Base-by-base conservation (phyloP, 2,888 invertebrate genomes). In the Petrolisthes cinctipes region DNA sequence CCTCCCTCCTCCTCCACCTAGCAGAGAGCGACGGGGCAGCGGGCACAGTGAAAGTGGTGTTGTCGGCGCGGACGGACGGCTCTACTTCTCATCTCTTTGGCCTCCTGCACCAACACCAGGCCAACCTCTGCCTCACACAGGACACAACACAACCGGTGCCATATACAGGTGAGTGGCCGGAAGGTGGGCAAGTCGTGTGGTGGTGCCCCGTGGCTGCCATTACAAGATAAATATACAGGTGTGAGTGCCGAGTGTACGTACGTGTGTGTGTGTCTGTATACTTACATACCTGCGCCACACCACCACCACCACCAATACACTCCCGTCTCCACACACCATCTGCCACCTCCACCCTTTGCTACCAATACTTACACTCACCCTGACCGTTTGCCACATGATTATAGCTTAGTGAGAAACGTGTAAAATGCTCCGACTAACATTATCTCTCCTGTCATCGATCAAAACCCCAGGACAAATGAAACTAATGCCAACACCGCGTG, bases 31-130 rank as follows among this genome's bases (percentile, higher is more conserved):
- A 23, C 61, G 37, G 80, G 57, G 80, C 37, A 11, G 17, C 80
- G 80, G 80, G 80, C 80, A 80, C 80, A 80, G 82, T 82, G 82
- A 68, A 68, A 68, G 82, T 82, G 66, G 82, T 82, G 56, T 37
- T 82, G 82, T 68, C 56, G 82, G 51, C 51, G 37, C 53, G 68
- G 82, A 68, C 51, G 68, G 82, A 68, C 66, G 68, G 37, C n/a
- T 37, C 82, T 68, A 17, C 54, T 54, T 79, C 61, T 20, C 23
- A 20, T 80, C 7, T 7, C n/a, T 6, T 75, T 6, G n/a, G 20
- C n/a, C n/a, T 4, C 17, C 14, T 73, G 23, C 73, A 23, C 37
- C 11, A 9, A 37, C 20, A 14, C 20, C 71, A 37, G 9, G 37
- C 37, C 37, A 75, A 5, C 37, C 37, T 37, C 37, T 37, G 37